A percentile compares a stretch with the other conserved stretches of the same genome.
phyloP scores from a whole-genome alignment of 2,888 invertebrate species.

The Clitarchus hookeri region DNA sequence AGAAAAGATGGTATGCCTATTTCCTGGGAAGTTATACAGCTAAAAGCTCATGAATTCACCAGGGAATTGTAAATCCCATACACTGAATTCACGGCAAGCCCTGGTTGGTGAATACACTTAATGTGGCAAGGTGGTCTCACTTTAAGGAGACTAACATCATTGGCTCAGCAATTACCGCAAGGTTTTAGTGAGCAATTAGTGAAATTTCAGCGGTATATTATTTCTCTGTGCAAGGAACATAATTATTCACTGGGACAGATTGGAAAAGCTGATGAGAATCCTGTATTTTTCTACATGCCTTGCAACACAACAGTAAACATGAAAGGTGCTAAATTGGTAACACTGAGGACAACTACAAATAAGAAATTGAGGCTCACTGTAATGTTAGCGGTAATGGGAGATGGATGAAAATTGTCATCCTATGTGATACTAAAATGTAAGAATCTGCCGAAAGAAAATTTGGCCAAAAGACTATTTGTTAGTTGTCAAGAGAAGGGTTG shows the following conservation, averaged over 20 bases:
- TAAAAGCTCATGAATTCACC: too few species aligned
- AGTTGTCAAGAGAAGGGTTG: slow-evolving; percentile 38
- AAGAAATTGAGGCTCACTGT: slow-evolving; percentile 35
- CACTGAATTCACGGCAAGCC: too few species aligned
- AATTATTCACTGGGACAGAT: slow-evolving; percentile 33
- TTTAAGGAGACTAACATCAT: neutral
- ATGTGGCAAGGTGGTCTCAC: neutral
- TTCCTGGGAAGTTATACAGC: too few species aligned
- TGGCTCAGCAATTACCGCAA: neutral
- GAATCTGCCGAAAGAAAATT: slow-evolving; percentile 37
- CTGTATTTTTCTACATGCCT: slow-evolving; percentile 35
- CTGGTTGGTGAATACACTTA: neutral
- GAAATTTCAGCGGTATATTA: slow-evolving; percentile 24
- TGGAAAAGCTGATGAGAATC: slow-evolving; percentile 36
- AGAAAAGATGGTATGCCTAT: too few species aligned
- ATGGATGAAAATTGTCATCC: slow-evolving; percentile 37
- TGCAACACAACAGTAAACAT: slow-evolving; percentile 32
- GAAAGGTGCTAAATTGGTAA: slow-evolving; percentile 31
- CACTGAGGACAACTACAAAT: slow-evolving; percentile 24
- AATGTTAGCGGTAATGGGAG: slow-evolving; percentile 32
- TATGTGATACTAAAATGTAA: slow-evolving; percentile 27
- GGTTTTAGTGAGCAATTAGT: slow-evolving; percentile 2
- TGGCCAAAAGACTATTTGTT: slow-evolving; percentile 34
- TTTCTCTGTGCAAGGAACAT: slow-evolving; percentile 25
- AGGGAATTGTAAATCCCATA: too few species aligned